These are phyloP conservation scores for Salticus scenicus DNA, from an alignment of 2,888 invertebrate species.

Conservation along the genomic window DNA sequence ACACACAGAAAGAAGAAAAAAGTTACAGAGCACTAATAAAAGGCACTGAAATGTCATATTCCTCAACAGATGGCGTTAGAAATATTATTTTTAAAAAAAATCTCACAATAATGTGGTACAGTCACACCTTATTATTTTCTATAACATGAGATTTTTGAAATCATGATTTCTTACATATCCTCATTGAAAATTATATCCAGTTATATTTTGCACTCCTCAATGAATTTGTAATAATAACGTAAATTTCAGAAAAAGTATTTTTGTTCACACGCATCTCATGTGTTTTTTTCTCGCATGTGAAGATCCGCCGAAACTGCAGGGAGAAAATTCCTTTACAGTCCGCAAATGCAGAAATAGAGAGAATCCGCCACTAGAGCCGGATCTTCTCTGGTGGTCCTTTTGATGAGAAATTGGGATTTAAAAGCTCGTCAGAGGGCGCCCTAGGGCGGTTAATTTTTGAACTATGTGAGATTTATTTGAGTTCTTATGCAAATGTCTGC, in stretches of 20 bases:
- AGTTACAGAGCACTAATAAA: constrained; percentile 38
- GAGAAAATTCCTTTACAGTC: not conserved
- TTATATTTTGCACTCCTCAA: not conserved
- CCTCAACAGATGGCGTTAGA: constrained; percentile 26
- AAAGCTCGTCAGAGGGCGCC: constrained; percentile 33
- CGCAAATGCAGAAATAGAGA: constrained; percentile 3
- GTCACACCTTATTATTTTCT: not conserved
- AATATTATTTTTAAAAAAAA: constrained; percentile 1
- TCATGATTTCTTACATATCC: too few relatives aligned
- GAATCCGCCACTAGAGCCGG: not conserved
- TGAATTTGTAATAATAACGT: too few relatives aligned
- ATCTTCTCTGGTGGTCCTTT: constrained; percentile 5
- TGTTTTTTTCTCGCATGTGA: not conserved
- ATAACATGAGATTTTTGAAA: too few relatives aligned
- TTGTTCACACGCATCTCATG: not conserved
- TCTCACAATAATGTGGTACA: not conserved
- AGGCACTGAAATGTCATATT: constrained; percentile 54
- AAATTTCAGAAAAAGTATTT: too few relatives aligned
- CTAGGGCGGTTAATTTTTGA: constrained; percentile 34
- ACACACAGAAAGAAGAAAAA: constrained; percentile 4
- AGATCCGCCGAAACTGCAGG: not conserved
- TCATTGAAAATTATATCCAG: not conserved
- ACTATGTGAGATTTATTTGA: constrained; percentile 47
- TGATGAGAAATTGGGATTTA: constrained; percentile 5
- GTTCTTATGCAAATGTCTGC: constrained; percentile 56